Evolutionary conservation across 2,888 invertebrate species (phyloP).

Genomic region (Rhodophaea formosa): DNA sequence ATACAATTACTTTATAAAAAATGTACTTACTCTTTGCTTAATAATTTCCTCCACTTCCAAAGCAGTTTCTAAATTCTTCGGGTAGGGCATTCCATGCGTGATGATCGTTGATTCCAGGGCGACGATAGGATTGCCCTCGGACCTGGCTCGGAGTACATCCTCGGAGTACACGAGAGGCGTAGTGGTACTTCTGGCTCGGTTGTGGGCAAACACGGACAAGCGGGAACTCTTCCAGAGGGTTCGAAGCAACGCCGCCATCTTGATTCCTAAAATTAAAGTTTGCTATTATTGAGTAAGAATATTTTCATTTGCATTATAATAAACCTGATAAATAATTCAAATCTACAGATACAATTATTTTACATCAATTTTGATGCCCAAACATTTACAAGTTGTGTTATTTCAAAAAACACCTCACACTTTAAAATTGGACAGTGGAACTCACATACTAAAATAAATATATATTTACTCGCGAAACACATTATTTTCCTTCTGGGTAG

Average conservation of each 20-base stretch:
- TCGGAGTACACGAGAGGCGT: constrained; percentile 70
- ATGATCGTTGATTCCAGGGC: constrained; percentile 98
- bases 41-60: constrained; percentile 89
- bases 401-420: no score
- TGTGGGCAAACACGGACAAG: constrained; percentile 31
- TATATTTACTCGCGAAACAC: no score
- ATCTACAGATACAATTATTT: no score
- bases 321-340: no score
- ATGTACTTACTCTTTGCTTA: constrained; percentile 80
- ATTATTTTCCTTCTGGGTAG: no score
- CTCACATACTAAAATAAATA: no score
- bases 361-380: no score
- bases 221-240: constrained; percentile 38
- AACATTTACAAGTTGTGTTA: no score
- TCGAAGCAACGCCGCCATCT: constrained; percentile 53
- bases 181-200: constrained; percentile 39
- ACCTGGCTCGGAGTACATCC: constrained; percentile 85
- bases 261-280: constrained; percentile 40
- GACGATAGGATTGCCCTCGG: constrained; percentile 87
- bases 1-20: no score
- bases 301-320: no score
- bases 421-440: no score
- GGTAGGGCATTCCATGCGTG: constrained; percentile 98
- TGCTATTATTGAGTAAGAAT: constrained; percentile 38
- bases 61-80: constrained; percentile 94